Evolutionary conservation across 2,888 invertebrate species (phyloP).

Genomic region (Calameuta pallipes): DNA sequence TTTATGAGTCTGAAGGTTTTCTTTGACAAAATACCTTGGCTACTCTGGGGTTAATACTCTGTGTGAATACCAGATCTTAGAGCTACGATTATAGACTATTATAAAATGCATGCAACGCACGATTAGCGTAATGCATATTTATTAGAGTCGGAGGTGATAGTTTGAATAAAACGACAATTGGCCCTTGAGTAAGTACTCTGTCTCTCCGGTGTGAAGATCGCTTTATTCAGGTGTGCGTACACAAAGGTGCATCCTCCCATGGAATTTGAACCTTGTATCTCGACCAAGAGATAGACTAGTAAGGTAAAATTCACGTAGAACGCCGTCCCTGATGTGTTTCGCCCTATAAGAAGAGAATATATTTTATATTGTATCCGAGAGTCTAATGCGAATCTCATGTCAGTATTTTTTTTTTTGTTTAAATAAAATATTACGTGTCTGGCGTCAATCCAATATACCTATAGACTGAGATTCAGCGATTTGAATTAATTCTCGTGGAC

Average conservation of each 20-base stretch:
- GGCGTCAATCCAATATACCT: neutral
- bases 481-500: neutral
- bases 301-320: neutral
- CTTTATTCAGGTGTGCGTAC: slow-evolving; percentile 42
- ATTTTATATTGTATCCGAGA: neutral
- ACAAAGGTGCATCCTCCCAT: slow-evolving; percentile 41
- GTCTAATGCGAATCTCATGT: neutral
- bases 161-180: neutral
- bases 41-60: neutral
- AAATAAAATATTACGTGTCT: neutral
- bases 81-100: neutral
- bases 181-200: neutral
- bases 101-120: slow-evolving; percentile 32
- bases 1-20: neutral
- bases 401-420: neutral
- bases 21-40: neutral
- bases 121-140: slow-evolving; percentile 28
- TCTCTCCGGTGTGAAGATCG: slow-evolving; percentile 32
- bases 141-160: slow-evolving; percentile 11
- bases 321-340: neutral
- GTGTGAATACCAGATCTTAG: neutral
- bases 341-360: neutral
- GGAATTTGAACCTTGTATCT: slow-evolving; percentile 11
- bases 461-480: neutral
- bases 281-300: neutral